phyloP scores from a whole-genome alignment of 2,888 invertebrate genomes.

The Scrobipalpa costella region DNA sequence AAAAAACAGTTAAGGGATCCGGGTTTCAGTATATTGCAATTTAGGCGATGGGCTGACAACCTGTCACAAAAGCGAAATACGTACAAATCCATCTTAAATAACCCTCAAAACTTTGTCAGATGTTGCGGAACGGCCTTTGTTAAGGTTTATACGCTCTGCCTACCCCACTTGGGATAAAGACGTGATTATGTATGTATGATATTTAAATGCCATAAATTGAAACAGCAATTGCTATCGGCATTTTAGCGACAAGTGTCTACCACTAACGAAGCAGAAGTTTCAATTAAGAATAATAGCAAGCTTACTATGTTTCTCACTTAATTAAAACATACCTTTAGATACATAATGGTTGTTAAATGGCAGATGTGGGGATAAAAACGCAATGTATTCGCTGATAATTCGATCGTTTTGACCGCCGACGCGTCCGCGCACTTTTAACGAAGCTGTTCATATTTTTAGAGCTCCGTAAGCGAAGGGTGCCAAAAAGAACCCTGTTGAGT shows the following conservation, averaged over 20 bases:
- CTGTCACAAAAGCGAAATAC: too few species aligned
- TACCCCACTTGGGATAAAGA: too few species aligned
- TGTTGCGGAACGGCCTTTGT: too few species aligned
- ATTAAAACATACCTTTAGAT: constrained; percentile 60
- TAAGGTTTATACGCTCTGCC: too few species aligned
- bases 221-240: constrained; percentile 7
- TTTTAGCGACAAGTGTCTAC: constrained; percentile 20
- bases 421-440: constrained; percentile 44
- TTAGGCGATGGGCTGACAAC: too few species aligned
- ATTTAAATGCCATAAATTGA: constrained; percentile 6
- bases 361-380: constrained; percentile 65
- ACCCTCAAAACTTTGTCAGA: too few species aligned
- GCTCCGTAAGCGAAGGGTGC: too few species aligned
- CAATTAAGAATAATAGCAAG: constrained; percentile 54
- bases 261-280: constrained; percentile 39
- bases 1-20: too few species aligned
- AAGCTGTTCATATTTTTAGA: constrained; percentile 38
- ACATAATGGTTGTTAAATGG: constrained; percentile 45
- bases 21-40: too few species aligned
- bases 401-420: constrained; percentile 47
- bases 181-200: not conserved
- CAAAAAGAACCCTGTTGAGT: too few species aligned
- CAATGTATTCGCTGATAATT: constrained; percentile 55
- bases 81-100: too few species aligned
- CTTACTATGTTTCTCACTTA: constrained; percentile 65